Base-by-base conservation (phyloP, 2,113 vertebrate species). In the Centropus unirufus region DNA sequence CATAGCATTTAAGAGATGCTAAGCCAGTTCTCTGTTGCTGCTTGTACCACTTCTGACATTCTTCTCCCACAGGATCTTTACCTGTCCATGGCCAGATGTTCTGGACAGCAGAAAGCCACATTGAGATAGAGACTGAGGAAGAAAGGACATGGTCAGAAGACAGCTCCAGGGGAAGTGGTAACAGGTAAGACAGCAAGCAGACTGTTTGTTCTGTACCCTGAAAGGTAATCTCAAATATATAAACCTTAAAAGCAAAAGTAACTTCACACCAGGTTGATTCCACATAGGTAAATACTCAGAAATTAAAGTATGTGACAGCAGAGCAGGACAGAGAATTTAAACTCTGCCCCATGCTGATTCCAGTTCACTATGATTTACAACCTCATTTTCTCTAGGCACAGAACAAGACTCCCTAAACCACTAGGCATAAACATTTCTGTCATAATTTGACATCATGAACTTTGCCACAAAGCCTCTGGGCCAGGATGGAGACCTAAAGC, bases 71-170 rank as follows among this genome's bases (percentile, higher is more conserved):
- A 30, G 59, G 77, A 63, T 86, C 54, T 95, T 97, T 96, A 97
- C 97, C 97, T 97, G 97, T 95, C 90, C 81, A 0, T 91, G 68
- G 79, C 83, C 90, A 90, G 96, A 46, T 76, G 92, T 91, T 95
- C 96, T 96, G 94, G 93, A 90, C 52, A 95, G 95, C 63, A 95
- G 83, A 89, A 96, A 91, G 83, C 96, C 94, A 89, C 68, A 90
- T 1, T 86, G 89, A 39, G 93, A 87, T 42, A 93, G 81, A 89
- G 95, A 94, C 93, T 92, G 86, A 91, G 76, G 81, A 94, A 91
- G 85, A 94, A 95, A 97, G 74, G 62, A 91, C 24, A 95, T 51
- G 52, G 82, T 96, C 40, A 95, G 93, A 77, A 89, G 81, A 89
- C 23, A 75, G 14, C 20, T 55, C 13, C 58, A 84, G 68, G 23